Percentiles rank a stretch among this genome's conserved stretches.
phyloP scores from a whole-genome alignment of 2,888 invertebrate genomes.

The Neocrepidodera transversa region DNA sequence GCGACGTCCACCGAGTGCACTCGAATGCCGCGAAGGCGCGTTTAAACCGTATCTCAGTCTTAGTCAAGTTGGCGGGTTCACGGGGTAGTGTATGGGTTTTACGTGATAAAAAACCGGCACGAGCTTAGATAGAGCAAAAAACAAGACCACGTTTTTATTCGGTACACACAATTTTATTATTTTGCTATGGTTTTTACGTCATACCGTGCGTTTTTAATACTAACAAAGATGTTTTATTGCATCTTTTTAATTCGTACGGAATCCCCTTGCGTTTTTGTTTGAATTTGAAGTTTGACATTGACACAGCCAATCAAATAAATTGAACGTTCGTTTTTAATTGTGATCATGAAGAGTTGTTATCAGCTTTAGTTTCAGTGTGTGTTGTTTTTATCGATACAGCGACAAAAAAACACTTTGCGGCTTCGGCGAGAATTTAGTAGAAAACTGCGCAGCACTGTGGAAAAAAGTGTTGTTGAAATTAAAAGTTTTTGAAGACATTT shows the following conservation, averaged over 20 bases:
- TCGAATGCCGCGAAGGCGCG: conserved; percentile 43
- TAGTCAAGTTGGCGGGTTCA: conserved; percentile 43
- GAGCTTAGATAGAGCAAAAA: conserved; percentile 36
- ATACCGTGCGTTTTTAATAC: conserved; percentile 28
- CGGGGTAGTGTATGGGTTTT: conserved; percentile 44
- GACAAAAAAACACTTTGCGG: conserved; percentile 1
- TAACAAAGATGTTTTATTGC: conserved; percentile 30
- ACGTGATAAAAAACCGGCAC: conserved; percentile 44
- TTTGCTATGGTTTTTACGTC: conserved; percentile 39
- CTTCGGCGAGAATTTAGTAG: background rate
- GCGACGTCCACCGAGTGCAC: conserved; percentile 42
- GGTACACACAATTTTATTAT: conserved; percentile 31
- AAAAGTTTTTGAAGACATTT: background rate
- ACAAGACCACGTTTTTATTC: conserved; percentile 38
- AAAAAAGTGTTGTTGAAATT: conserved; percentile 14
- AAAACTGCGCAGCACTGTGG: conserved; percentile 8
- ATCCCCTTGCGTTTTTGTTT: conserved; percentile 33
- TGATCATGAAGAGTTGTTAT: conserved; percentile 9
- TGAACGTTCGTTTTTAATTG: background rate
- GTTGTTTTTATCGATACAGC: conserved; percentile 5
- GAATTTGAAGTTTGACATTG: conserved; percentile 24
- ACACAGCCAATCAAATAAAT: conserved; percentile 20
- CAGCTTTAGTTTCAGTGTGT: conserved; percentile 4
- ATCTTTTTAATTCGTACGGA: conserved; percentile 28
- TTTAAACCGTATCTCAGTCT: conserved; percentile 42